Percentiles rank a stretch among this genome's conserved stretches.
Evolutionary conservation across 2,888 invertebrate genomes (phyloP).

Genomic region (Leucozona laternaria): DNA sequence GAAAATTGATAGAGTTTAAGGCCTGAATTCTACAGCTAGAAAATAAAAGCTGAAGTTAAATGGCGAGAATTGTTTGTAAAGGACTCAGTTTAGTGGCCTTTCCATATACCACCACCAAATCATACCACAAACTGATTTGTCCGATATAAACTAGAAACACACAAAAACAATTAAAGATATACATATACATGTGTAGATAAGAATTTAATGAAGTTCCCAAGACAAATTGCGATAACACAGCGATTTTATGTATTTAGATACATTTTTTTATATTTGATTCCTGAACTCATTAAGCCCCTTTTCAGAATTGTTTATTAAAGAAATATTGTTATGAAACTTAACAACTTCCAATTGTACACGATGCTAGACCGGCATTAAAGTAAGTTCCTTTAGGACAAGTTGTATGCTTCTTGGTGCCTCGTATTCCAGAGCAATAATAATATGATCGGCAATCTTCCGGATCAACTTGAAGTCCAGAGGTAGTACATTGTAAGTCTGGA

Average conservation of each 20-base stretch:
- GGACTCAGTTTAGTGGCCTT: not conserved
- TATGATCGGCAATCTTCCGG: slow-evolving; percentile 80
- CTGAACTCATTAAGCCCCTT: not conserved
- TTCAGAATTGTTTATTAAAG: not conserved
- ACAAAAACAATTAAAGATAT: no score
- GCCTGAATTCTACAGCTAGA: no score
- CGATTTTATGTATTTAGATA: no score
- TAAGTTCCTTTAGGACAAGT: slow-evolving; percentile 81
- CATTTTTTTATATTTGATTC: no score
- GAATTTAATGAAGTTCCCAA: no score
- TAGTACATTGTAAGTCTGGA: slow-evolving; percentile 23
- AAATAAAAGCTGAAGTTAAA: no score
- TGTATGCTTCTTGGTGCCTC: slow-evolving; percentile 78
- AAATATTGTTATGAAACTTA: slow-evolving; percentile 24
- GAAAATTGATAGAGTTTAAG: no score
- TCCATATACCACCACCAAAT: no score
- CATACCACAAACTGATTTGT: not conserved
- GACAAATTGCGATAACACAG: not conserved
- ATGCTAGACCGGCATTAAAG: slow-evolving; percentile 78
- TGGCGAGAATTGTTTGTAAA: no score
- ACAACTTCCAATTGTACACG: slow-evolving; percentile 80
- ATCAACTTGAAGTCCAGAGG: slow-evolving; percentile 79
- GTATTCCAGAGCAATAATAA: slow-evolving; percentile 80
- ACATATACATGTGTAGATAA: no score
- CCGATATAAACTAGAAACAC: not conserved